Conservation (phyloP, 1,140 invertebrate genomes). For the Brachionus calyciflorus region DNA sequence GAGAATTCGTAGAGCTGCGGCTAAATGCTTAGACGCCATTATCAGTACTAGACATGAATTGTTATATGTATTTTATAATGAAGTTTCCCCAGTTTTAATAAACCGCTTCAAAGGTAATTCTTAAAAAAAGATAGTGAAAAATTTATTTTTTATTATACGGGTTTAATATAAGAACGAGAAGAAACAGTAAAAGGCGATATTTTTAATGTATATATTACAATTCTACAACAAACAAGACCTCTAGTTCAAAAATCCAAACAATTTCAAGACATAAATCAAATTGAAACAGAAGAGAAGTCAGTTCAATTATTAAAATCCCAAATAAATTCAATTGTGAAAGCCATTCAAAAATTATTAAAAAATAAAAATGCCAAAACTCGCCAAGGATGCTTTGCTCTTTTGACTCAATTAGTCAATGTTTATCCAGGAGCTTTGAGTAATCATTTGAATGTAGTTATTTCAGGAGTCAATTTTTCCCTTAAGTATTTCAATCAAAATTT, state of each 20-base stretch:
- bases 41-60: slow-evolving; percentile 86
- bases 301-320: slow-evolving; percentile 59
- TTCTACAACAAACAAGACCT: slow-evolving; percentile 82
- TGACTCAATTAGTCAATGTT: slow-evolving; percentile 84
- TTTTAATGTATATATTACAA: slow-evolving; percentile 87
- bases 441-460: slow-evolving; percentile 78
- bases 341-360: slow-evolving; percentile 82
- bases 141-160: slow-evolving; percentile 41
- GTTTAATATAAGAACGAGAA: slow-evolving; percentile 73
- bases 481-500: slow-evolving; percentile 65
- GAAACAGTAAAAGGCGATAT: slow-evolving; percentile 98
- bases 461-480: slow-evolving; percentile 84
- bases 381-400: slow-evolving; percentile 82
- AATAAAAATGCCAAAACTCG: slow-evolving; percentile 89
- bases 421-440: slow-evolving; percentile 80
- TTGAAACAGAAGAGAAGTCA: slow-evolving; percentile 2
- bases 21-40: slow-evolving; percentile 93
- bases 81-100: slow-evolving; percentile 82
- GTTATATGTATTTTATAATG: slow-evolving; percentile 75
- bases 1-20: slow-evolving; percentile 89
- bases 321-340: slow-evolving; percentile 76
- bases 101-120: slow-evolving; percentile 80
- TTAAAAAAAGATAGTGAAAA: no score
- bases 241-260: neutral
- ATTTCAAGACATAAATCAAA: neutral